phyloP scores from a whole-genome alignment of 2,888 invertebrate genomes.

The Lapara coniferarum region DNA sequence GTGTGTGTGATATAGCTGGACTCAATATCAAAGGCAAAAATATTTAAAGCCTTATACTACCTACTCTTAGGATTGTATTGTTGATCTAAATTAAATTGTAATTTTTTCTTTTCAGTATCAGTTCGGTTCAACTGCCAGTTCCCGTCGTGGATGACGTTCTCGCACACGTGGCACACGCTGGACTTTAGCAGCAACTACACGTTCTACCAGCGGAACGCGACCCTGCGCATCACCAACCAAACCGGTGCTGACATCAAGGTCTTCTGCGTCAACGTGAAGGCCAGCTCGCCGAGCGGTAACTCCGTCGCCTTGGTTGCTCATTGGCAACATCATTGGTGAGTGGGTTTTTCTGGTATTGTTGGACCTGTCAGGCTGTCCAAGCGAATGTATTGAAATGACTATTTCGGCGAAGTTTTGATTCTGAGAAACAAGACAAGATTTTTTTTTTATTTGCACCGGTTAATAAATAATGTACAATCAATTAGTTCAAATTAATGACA shows the following conservation, averaged over 20 bases:
- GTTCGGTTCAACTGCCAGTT: slow-evolving; percentile 92
- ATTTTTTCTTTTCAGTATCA: slow-evolving; percentile 80
- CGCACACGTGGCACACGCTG: slow-evolving; percentile 94
- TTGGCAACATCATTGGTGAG: slow-evolving; percentile 82
- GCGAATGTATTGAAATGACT: no score
- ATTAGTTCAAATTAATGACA: no score
- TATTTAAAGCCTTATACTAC: background rate
- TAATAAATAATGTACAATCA: no score
- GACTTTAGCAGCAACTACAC: slow-evolving; percentile 94
- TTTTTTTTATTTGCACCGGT: no score
- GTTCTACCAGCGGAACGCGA: slow-evolving; percentile 92
- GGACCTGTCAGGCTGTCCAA: no score
- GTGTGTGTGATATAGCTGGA: no score
- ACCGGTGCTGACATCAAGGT: slow-evolving; percentile 86
- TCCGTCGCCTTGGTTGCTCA: slow-evolving; percentile 82
- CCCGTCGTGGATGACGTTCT: slow-evolving; percentile 93
- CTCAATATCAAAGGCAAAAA: no score
- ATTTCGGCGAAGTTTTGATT: no score
- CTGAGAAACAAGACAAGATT: no score
- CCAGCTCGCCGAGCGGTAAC: slow-evolving; percentile 79
- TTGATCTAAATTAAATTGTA: background rate
- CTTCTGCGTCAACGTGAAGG: slow-evolving; percentile 86
- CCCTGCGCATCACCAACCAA: slow-evolving; percentile 86
- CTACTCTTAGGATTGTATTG: background rate
- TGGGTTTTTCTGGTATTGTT: slow-evolving; percentile 7